These are phyloP conservation scores for Drosophila eugracilis DNA, from an alignment of 1,140 invertebrate genomes.

Conservation along the genomic window DNA sequence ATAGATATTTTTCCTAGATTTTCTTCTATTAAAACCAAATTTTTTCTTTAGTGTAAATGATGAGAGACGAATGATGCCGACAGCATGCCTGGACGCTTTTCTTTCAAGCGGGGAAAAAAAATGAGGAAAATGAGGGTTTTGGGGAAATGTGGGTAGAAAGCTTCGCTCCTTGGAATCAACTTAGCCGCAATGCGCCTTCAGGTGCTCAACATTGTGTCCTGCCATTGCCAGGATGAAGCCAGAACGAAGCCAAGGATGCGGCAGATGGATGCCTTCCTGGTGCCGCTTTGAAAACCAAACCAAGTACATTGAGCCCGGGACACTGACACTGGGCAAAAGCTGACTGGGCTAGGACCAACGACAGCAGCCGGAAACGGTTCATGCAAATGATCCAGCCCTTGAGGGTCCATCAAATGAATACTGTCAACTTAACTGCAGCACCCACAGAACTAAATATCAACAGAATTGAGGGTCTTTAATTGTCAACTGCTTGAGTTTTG, in stretches of 20 bases:
- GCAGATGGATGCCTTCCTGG: slow-evolving; percentile 31
- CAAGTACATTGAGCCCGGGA: slow-evolving; percentile 11
- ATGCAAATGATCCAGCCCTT: slow-evolving; percentile 12
- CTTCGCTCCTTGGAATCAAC: slow-evolving; percentile 11
- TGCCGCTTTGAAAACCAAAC: neutral
- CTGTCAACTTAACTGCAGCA: neutral
- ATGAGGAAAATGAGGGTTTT: neutral
- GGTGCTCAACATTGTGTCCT: slow-evolving; percentile 31
- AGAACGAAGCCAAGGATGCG: slow-evolving; percentile 31
- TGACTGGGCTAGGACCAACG: neutral
- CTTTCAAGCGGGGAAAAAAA: slow-evolving; percentile 1
- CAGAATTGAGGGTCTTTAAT: neutral
- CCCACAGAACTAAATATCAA: neutral
- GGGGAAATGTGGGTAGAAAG: neutral
- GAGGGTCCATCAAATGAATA: neutral
- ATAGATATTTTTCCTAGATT: no score
- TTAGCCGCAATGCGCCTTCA: slow-evolving; percentile 22
- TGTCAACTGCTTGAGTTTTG: neutral
- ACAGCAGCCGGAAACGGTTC: slow-evolving; percentile 6
- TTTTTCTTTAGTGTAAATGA: slow-evolving; percentile 7
- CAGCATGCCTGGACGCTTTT: slow-evolving; percentile 6
- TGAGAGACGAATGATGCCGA: slow-evolving; percentile 8
- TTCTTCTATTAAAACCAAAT: no score
- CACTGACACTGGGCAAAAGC: slow-evolving; percentile 22
- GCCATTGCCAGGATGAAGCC: slow-evolving; percentile 19